Evolutionary conservation across 1,140 invertebrate species (phyloP).

Genomic region (Ectropis grisescens): DNA sequence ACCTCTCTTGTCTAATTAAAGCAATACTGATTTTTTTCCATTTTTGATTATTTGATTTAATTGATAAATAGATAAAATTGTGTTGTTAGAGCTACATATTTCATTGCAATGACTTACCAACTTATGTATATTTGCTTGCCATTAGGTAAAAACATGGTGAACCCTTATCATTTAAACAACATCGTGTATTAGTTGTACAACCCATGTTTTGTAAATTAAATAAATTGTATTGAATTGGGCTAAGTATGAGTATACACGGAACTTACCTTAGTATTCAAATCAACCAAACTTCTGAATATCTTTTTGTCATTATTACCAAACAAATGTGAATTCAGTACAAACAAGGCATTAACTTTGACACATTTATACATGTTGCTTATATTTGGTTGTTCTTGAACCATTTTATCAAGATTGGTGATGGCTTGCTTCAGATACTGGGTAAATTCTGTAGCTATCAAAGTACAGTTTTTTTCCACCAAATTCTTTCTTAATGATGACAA

Average conservation of each 20-base stretch:
- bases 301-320: conserved; percentile 86
- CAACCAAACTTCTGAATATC: conserved; percentile 78
- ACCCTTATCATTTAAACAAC: no score
- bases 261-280: conserved; percentile 82
- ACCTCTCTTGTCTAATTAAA: conserved; percentile 5
- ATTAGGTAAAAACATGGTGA: conserved; percentile 8
- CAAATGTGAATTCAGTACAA: conserved; percentile 80
- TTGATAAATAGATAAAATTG: no score
- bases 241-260: no score
- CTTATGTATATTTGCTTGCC: no score
- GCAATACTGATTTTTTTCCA: no score
- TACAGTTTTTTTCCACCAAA: conserved; percentile 73
- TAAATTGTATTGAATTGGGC: no score
- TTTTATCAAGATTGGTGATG: conserved; percentile 75
- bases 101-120: no score
- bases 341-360: conserved; percentile 80
- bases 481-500: conserved; percentile 74
- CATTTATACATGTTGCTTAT: conserved; percentile 73
- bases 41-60: no score
- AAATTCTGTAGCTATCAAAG: conserved; percentile 79
- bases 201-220: no score
- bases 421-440: conserved; percentile 77
- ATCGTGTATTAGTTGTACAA: no score
- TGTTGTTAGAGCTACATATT: no score
- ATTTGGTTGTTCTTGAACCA: conserved; percentile 68